These are phyloP conservation scores for Nyctereutes procyonoides DNA, from an alignment of 2,113 vertebrate genomes.

Conservation along the genomic window DNA sequence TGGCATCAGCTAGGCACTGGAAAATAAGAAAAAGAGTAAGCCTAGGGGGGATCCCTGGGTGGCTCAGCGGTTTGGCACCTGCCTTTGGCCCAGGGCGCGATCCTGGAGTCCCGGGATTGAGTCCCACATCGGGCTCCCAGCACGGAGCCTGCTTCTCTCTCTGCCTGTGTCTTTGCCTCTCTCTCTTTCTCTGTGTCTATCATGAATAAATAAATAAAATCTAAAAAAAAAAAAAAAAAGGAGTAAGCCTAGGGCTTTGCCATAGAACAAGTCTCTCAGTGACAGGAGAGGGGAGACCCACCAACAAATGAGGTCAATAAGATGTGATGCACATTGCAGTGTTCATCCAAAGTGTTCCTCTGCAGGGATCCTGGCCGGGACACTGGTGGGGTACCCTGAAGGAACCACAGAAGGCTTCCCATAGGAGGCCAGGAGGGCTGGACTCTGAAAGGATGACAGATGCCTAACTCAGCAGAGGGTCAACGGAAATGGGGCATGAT, in stretches of 20 bases:
- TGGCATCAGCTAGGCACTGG: not conserved
- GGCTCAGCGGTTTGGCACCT: too few relatives aligned
- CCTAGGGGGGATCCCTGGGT: too few relatives aligned
- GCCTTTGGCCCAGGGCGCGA: too few relatives aligned
- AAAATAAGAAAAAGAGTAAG: not conserved
- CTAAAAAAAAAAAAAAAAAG: not conserved
- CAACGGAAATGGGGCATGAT: rapidly evolving
- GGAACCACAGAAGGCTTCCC: not conserved
- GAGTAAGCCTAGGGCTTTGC: not conserved
- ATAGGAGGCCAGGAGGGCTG: not conserved
- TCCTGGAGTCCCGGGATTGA: too few relatives aligned
- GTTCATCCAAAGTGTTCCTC: not conserved
- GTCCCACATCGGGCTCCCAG: too few relatives aligned
- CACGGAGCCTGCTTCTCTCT: too few relatives aligned
- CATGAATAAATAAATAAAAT: too few relatives aligned
- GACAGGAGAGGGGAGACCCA: not conserved
- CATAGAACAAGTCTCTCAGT: rapidly evolving
- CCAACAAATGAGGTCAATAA: not conserved
- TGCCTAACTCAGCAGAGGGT: not conserved
- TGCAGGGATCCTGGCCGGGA: rapidly evolving
- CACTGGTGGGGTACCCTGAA: not conserved
- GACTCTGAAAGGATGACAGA: not conserved
- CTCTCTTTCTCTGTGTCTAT: too few relatives aligned
- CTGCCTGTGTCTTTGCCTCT: too few relatives aligned
- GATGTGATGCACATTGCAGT: not conserved